These are phyloP conservation scores for Panzeria rudis DNA, from an alignment of 2,888 invertebrate genomes.

Conservation along the genomic window DNA sequence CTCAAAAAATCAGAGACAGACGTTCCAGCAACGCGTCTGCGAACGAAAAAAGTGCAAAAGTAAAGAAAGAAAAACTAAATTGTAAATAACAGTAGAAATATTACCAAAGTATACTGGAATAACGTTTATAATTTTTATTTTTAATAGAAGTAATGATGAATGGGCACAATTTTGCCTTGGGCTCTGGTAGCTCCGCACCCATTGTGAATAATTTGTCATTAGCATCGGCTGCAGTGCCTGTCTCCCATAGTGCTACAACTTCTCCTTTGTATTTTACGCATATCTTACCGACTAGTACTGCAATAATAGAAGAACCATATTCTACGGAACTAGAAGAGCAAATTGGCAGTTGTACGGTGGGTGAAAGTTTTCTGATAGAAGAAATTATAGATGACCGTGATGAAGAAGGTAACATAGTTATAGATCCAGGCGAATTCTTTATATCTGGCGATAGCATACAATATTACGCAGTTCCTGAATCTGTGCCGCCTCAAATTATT, in stretches of 20 bases:
- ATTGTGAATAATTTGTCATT: constrained; percentile 80
- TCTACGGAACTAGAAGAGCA: constrained; percentile 77
- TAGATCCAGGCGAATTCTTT: constrained; percentile 79
- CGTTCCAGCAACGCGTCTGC: constrained; percentile 61
- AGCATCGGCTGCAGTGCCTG: constrained; percentile 79
- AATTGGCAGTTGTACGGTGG: constrained; percentile 76
- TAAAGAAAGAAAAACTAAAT: constrained; percentile 41
- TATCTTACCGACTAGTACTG: constrained; percentile 74
- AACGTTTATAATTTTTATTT: constrained; percentile 7
- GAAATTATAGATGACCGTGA: constrained; percentile 80
- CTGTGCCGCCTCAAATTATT: constrained; percentile 79
- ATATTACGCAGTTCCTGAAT: constrained; percentile 78
- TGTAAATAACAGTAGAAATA: constrained; percentile 14
- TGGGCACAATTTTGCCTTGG: constrained; percentile 76
- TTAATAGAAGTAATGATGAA: constrained; percentile 55
- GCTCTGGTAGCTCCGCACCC: constrained; percentile 73
- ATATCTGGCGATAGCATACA: constrained; percentile 80
- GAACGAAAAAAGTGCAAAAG: constrained; percentile 46
- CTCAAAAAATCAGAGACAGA: constrained; percentile 51
- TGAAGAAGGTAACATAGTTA: constrained; percentile 79
- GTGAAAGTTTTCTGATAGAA: constrained; percentile 79
- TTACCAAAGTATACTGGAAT: constrained; percentile 18
- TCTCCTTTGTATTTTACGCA: constrained; percentile 79
- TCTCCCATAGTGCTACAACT: constrained; percentile 74
- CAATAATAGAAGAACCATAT: constrained; percentile 69